Evolutionary conservation across 23 tunicate genomes (phyloP).

Genomic region (Phallusia fumigata): DNA sequence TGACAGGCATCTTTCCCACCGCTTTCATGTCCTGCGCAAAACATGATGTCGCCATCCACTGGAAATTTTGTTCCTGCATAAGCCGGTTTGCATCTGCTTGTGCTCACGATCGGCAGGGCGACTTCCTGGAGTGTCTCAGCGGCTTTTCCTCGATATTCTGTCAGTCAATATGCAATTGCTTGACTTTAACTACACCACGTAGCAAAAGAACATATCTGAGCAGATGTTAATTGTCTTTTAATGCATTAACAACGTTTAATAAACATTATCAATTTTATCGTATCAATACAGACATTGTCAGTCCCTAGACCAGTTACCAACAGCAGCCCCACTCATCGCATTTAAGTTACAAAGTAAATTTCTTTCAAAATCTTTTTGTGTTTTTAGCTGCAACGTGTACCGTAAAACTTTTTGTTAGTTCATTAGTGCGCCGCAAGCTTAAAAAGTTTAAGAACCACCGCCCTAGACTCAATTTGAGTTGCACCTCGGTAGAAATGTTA

Average conservation of each 20-base stretch:
- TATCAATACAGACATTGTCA: no score
- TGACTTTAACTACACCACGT: no score
- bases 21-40: conserved; percentile 75
- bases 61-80: conserved; percentile 37
- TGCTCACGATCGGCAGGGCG: conserved; percentile 48
- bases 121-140: conserved; percentile 58
- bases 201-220: no score
- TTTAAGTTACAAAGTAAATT: no score
- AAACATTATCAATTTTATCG: no score
- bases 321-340: neutral
- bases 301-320: no score
- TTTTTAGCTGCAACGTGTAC: neutral
- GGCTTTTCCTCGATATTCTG: conserved; percentile 58
- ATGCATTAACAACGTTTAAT: no score
- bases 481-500: neutral
- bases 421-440: no score
- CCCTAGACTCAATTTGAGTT: no score
- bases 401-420: no score
- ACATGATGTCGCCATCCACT: conserved; percentile 37
- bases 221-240: no score
- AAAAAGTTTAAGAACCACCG: no score
- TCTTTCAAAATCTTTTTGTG: neutral
- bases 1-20: conserved; percentile 93
- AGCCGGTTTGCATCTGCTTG: conserved; percentile 20
- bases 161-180: neutral